Evolutionary conservation across 2,888 invertebrate genomes (phyloP).

Genomic region (Fragum fragum): DNA sequence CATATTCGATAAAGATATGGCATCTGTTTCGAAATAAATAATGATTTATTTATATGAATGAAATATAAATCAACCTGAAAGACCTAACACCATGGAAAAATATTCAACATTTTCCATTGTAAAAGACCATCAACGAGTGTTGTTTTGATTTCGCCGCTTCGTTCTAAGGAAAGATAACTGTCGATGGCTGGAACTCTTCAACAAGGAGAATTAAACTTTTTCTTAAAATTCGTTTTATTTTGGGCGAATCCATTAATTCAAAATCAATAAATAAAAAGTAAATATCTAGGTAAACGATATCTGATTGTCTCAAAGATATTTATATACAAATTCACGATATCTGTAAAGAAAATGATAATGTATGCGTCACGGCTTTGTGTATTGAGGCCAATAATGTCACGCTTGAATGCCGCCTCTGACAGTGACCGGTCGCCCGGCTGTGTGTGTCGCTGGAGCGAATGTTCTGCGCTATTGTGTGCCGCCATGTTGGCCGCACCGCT

Average conservation of each 20-base stretch:
- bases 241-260: neutral
- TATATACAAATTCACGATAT: too few relatives aligned
- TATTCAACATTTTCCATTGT: neutral
- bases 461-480: conserved; percentile 13
- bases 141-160: conserved; percentile 3
- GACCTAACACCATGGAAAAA: neutral
- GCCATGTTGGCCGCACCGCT: conserved; percentile 29
- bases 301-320: too few relatives aligned
- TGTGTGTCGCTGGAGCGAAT: conserved; percentile 25
- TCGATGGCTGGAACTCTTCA: neutral
- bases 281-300: neutral
- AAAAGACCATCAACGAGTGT: neutral
- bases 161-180: conserved; percentile 3
- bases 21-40: too few relatives aligned
- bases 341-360: neutral
- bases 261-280: neutral
- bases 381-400: conserved; percentile 17
- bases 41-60: too few relatives aligned
- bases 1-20: too few relatives aligned
- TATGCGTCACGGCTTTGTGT: conserved; percentile 21
- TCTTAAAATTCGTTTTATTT: conserved; percentile 7
- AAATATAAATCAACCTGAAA: neutral
- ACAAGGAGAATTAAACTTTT: neutral
- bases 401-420: conserved; percentile 19
- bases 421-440: conserved; percentile 27